Base-by-base conservation (phyloP, 2,888 invertebrate species). In the Phyllotreta cruciferae region DNA sequence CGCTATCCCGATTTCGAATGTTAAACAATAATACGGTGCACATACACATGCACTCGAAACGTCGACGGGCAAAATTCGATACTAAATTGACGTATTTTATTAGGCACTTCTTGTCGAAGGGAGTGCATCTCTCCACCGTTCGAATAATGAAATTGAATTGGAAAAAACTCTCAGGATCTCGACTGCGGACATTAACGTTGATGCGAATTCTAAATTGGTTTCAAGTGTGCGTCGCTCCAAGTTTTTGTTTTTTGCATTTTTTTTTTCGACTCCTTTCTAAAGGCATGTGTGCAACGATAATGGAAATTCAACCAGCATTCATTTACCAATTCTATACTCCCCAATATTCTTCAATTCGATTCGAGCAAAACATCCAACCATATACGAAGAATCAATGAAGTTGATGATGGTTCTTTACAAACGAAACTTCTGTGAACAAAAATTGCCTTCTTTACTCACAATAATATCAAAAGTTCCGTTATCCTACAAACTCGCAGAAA, bases 81-180 rank as follows among this genome's bases (percentile, higher is more conserved):
- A 64, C 56, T 60, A 53, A 60, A 60, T 60, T 64, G 64, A 55
- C 49, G 64, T 56, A 60, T 64, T 64, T 56, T 56, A 61, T 64
- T 52, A 39, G 60, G 52, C 53, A 61, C 64, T 64, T 64, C 44
- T 44, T 53, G 45, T 62, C 45, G 36, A 35, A 42, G 38, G 53
- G 52, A 64, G 64, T 64, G 64, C 64, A 64, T 64, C 64, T 56
- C 64, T 56, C 54, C 56, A 52, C 47, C 41, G 41, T 42, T 47
- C 45, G 50, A 60, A 62, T 64, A 64, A 64, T 64, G 64, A 60
- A 64, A 64, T 64, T 60, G 64, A 52, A 61, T 61, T 52, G 60
- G 60, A 56, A 64, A 64, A 64, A 64, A 56, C 60, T 61, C 64
- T 41, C 41, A 45, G 47, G 60, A 61, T 56, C 55, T 24, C 47